phyloP scores from a whole-genome alignment of 2,888 invertebrate genomes.

The Nomada hirtipes region DNA sequence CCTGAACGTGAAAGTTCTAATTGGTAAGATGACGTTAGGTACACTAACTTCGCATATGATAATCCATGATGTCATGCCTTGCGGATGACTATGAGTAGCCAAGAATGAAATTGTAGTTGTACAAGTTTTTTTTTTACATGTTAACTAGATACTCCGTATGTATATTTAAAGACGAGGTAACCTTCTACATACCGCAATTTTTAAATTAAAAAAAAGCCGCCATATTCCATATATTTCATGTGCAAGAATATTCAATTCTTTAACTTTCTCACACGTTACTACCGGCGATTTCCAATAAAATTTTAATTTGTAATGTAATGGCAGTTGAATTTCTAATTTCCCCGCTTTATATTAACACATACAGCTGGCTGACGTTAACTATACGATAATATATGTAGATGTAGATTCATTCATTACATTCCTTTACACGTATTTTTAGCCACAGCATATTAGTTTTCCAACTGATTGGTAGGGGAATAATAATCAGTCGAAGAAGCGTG shows the following conservation, averaged over 20 bases:
- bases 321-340: background rate
- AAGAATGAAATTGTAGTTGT: constrained; percentile 14
- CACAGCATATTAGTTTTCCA: background rate
- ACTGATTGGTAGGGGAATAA: background rate
- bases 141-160: background rate
- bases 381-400: too few species aligned
- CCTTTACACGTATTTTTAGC: background rate
- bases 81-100: constrained; percentile 47
- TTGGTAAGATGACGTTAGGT: constrained; percentile 34
- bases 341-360: too few species aligned
- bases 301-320: background rate
- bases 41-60: constrained; percentile 54
- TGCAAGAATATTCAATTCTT: too few species aligned
- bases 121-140: background rate
- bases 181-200: background rate
- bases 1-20: background rate
- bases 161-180: constrained; percentile 8
- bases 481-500: constrained; percentile 22
- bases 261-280: too few species aligned
- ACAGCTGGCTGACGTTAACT: too few species aligned
- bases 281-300: too few species aligned
- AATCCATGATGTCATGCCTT: constrained; percentile 75
- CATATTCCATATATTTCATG: too few species aligned
- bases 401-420: too few species aligned
- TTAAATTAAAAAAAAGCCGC: too few species aligned